Percentiles rank a stretch among this genome's conserved stretches.
These are phyloP conservation scores for Drosophila parthenogenetica DNA, from an alignment of 2,888 invertebrate genomes.

Conservation along the genomic window DNA sequence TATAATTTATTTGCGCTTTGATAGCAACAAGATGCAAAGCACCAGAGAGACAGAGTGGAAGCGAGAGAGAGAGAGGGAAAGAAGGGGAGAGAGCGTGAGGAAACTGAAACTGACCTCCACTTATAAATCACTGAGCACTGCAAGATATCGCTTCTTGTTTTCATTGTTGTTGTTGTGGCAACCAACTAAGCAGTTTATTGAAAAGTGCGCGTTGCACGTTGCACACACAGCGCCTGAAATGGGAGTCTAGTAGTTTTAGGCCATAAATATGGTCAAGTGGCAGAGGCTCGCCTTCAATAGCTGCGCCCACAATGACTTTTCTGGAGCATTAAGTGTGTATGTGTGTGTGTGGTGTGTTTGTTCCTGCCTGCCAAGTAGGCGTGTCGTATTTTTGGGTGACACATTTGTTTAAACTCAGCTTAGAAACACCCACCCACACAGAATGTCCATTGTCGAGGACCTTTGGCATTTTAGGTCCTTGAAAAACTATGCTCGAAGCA, in stretches of 20 bases:
- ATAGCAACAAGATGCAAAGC: conserved; percentile 77
- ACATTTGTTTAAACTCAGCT: conserved; percentile 44
- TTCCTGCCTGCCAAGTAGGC: conserved; percentile 45
- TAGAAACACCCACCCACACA: neutral
- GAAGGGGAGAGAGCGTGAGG: conserved; percentile 7
- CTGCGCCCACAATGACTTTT: conserved; percentile 52
- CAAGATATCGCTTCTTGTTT: conserved; percentile 43
- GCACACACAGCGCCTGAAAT: conserved; percentile 6
- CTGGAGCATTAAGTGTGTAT: conserved; percentile 18
- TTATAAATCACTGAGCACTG: conserved; percentile 70
- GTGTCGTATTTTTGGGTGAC: conserved; percentile 19
- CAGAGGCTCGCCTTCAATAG: conserved; percentile 49
- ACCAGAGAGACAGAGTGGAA: conserved; percentile 26
- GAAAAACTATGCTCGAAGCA: neutral
- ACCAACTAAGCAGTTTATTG: conserved; percentile 78
- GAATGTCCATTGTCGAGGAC: conserved; percentile 32
- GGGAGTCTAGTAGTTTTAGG: conserved; percentile 3
- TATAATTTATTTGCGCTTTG: conserved; percentile 80
- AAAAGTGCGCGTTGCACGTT: conserved; percentile 58
- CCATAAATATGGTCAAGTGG: conserved; percentile 59
- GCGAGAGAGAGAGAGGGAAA: neutral
- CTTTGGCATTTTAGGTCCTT: conserved; percentile 5
- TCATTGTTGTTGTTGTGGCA: conserved; percentile 28
- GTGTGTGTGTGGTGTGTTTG: conserved; percentile 9
- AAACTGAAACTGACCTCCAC: conserved; percentile 34